These are phyloP conservation scores for Dasypus novemcinctus DNA, from an alignment of 2,113 vertebrate species.

Conservation along the genomic window DNA sequence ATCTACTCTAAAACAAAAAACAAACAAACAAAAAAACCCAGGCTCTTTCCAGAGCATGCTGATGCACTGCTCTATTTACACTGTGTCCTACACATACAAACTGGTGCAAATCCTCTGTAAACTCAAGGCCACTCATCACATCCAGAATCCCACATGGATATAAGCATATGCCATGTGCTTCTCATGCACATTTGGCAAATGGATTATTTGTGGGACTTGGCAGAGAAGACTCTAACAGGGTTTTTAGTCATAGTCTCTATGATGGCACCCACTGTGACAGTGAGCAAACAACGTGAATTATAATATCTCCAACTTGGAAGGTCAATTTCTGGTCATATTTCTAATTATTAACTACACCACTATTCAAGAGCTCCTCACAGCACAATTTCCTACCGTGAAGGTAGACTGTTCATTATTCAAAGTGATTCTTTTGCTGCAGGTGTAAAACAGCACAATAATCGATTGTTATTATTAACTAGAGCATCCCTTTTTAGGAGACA, in stretches of 20 bases:
- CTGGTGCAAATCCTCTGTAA: slow-evolving; percentile 39
- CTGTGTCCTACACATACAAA: background rate
- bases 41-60: background rate
- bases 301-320: slow-evolving; percentile 54
- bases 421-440: background rate
- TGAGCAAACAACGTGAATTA: slow-evolving; percentile 54
- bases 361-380: background rate
- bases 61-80: background rate
- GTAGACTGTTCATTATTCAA: slow-evolving; percentile 28
- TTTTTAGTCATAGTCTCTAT: slow-evolving; percentile 41
- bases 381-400: background rate
- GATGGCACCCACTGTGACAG: slow-evolving; percentile 60
- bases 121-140: slow-evolving; percentile 16
- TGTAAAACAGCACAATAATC: background rate
- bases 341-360: slow-evolving; percentile 37
- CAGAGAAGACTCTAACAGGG: slow-evolving; percentile 25
- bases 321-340: slow-evolving; percentile 44
- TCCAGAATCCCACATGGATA: background rate
- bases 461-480: background rate
- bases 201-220: slow-evolving; percentile 51
- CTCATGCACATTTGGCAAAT: slow-evolving; percentile 10
- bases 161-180: slow-evolving; percentile 48
- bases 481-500: background rate
- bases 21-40: background rate
- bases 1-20: background rate